These are phyloP conservation scores for Hemistola chrysoprasaria DNA, from an alignment of 2,888 invertebrate genomes.

Conservation along the genomic window DNA sequence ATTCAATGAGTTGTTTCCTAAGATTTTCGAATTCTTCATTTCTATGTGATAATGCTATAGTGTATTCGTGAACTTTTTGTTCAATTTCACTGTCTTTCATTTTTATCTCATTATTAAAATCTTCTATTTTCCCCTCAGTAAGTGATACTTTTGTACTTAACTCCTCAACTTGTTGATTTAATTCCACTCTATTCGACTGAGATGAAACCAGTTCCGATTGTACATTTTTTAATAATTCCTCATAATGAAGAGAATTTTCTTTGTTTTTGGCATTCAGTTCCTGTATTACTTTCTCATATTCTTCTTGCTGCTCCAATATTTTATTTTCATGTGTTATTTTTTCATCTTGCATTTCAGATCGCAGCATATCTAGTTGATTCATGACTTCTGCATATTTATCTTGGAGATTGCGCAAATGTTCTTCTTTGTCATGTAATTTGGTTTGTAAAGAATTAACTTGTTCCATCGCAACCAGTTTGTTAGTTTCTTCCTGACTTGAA, in stretches of 20 bases:
- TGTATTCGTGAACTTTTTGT: slow-evolving; percentile 65
- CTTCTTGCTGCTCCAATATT: slow-evolving; percentile 67
- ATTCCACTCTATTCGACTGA: slow-evolving; percentile 48
- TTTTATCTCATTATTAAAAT: slow-evolving; percentile 53
- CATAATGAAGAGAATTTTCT: slow-evolving; percentile 40
- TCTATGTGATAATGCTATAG: slow-evolving; percentile 52
- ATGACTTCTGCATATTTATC: slow-evolving; percentile 66
- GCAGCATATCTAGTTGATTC: slow-evolving; percentile 63
- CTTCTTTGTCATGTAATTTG: slow-evolving; percentile 72
- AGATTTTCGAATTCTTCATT: slow-evolving; percentile 72
- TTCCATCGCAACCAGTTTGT: slow-evolving; percentile 62
- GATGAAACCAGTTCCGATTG: slow-evolving; percentile 48
- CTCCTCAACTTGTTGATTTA: slow-evolving; percentile 47
- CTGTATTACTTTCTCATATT: slow-evolving; percentile 64
- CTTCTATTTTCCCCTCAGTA: slow-evolving; percentile 43
- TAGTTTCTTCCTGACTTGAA: slow-evolving; percentile 73
- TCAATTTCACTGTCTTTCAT: slow-evolving; percentile 67
- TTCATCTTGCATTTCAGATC: slow-evolving; percentile 75
- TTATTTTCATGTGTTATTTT: slow-evolving; percentile 69
- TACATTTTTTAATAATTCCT: slow-evolving; percentile 44
- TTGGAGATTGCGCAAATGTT: slow-evolving; percentile 62
- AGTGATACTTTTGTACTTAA: slow-evolving; percentile 40
- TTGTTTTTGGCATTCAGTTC: slow-evolving; percentile 49
- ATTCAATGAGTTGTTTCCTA: slow-evolving; percentile 58
- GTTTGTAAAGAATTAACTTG: slow-evolving; percentile 65